Evolutionary conservation across 2,113 vertebrate species (phyloP), one percentile per base, ranked within the genome.

Genomic region (Pteronura brasiliensis): DNA sequence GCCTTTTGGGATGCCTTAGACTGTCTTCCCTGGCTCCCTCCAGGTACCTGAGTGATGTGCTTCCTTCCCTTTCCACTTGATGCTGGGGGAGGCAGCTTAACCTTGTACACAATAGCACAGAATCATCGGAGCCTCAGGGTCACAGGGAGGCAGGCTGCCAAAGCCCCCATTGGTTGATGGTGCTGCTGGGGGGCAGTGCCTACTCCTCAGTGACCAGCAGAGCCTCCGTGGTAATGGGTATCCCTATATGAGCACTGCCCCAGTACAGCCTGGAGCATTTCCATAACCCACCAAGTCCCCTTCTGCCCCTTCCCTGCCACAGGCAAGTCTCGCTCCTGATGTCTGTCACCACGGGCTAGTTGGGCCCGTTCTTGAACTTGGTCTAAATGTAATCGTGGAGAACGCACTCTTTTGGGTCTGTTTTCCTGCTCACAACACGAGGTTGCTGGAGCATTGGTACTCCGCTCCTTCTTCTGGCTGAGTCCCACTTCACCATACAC

Each of bases 401-500:
- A 61, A 65, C 0, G 23, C 39, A 47, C 13, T 80, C 11, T 31
- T 67, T 18, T 69, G 0, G 63, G 31, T 63, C 88, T 88, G 90
- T 39, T 31, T 83, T 47, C 36, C 14, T 61, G n/a, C 17, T 0
- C 52, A 7, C 3, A 31, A n/a, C 31, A 6, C 1, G 6, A 1
- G 6, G 39, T n/a, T 74, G 20, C 20, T 34, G 47, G 31, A 21
- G 12, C 17, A 1, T 42, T 31, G 23, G 36, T 6, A 29, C 18
- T 7, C 20, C 17, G 74, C 3, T 14, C 55, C 69, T 47, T 18
- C 36, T 23, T 17, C 34, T 57, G 23, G 42, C 77, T 44, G 55
- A 20, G 57, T 7, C 47, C 34, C 9, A 0, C 4, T 63, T 63
- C 47, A 5, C 34, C 15, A 25, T 29, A 0, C 6, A 0, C 36